phyloP scores from a whole-genome alignment of 2,113 vertebrate genomes.

The Stigmatopora argus region DNA sequence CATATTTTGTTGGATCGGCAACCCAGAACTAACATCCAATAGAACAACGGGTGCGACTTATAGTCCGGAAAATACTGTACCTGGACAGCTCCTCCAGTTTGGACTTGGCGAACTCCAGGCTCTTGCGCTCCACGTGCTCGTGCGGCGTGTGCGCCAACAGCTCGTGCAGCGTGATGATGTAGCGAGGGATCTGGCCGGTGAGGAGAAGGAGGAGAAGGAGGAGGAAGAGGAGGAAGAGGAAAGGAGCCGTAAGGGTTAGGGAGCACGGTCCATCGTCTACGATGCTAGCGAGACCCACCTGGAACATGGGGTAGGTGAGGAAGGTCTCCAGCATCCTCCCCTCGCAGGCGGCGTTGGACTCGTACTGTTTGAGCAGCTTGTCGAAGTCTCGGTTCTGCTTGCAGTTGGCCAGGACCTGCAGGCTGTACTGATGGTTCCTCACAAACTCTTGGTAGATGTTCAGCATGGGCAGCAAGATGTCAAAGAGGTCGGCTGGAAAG shows the following conservation, averaged over 20 bases:
- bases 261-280: no score
- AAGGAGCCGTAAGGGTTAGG: no score
- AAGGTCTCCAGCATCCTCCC: constrained; percentile 97
- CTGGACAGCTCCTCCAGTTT: constrained; percentile 95
- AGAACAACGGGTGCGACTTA: no score
- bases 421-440: constrained; percentile 96
- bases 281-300: no score
- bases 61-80: constrained; percentile 34
- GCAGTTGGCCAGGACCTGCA: constrained; percentile 96
- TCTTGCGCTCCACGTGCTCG: constrained; percentile 94
- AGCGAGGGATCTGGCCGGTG: constrained; percentile 85
- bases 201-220: no score
- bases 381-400: constrained; percentile 99
- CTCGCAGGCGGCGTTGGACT: constrained; percentile 93
- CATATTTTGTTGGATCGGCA: no score
- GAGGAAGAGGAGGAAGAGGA: no score
- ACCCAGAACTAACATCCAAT: no score
- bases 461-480: constrained; percentile 97
- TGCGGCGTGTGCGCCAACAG: constrained; percentile 94
- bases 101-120: constrained; percentile 96
- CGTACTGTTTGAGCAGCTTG: constrained; percentile 97
- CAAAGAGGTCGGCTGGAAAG: constrained; percentile 89
- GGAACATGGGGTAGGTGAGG: constrained; percentile 98
- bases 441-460: constrained; percentile 99
- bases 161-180: constrained; percentile 97